phyloP scores from a whole-genome alignment of 2,888 invertebrate species.

The Tyria jacobaeae region DNA sequence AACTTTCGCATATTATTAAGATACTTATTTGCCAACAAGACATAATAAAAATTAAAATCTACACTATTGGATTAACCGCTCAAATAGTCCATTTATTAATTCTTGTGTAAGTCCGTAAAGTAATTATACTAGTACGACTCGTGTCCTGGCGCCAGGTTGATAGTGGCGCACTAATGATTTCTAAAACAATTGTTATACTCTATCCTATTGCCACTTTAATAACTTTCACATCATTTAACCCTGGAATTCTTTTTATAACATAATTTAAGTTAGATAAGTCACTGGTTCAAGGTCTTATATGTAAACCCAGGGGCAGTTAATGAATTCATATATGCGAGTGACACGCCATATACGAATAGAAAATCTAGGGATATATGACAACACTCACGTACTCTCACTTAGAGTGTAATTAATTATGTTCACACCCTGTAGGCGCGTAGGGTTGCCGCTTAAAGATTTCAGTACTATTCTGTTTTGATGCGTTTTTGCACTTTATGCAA shows the following conservation, averaged over 20 bases:
- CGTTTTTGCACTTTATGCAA: too few species aligned
- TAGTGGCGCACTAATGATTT: too few species aligned
- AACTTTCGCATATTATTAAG: too few species aligned
- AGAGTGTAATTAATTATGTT: constrained; percentile 59
- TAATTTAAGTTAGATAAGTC: not conserved
- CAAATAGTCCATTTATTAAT: too few species aligned
- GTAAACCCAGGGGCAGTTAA: not conserved
- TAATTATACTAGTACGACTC: too few species aligned
- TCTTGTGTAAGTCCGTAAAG: too few species aligned
- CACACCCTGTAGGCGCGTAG: constrained; percentile 46
- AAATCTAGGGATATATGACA: constrained; percentile 46
- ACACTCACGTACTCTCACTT: constrained; percentile 50
- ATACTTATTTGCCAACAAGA: too few species aligned
- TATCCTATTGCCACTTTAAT: too few species aligned
- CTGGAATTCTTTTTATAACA: not conserved
- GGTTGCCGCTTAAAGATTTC: constrained; percentile 29
- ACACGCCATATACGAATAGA: not conserved
- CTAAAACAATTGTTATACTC: too few species aligned
- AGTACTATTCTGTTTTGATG: not conserved
- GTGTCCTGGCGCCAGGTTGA: too few species aligned
- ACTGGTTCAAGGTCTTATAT: constrained; percentile 7
- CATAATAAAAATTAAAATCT: too few species aligned
- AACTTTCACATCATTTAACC: not conserved
- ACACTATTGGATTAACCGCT: too few species aligned
- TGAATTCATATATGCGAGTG: not conserved